A percentile compares a stretch with the other conserved stretches of the same genome.
phyloP scores from a whole-genome alignment of 2,888 invertebrate species.

The Apotomis capreana region DNA sequence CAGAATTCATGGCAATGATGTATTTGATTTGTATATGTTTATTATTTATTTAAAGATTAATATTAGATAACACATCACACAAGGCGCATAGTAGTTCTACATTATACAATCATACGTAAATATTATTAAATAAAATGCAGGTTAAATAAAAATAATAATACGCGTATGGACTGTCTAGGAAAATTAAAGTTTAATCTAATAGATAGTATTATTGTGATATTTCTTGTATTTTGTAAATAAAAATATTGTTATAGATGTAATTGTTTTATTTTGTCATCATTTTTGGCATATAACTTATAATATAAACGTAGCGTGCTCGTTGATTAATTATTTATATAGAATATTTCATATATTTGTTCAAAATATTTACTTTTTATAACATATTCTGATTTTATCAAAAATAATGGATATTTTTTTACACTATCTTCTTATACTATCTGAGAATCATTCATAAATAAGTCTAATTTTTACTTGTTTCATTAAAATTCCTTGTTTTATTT shows the following conservation, averaged over 20 bases:
- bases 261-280: conserved; percentile 36
- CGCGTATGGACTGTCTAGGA: too few species aligned
- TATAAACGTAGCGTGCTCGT: conserved; percentile 7
- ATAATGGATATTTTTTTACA: conserved; percentile 26
- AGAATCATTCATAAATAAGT: not conserved
- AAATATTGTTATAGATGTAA: conserved; percentile 10
- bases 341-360: conserved; percentile 12
- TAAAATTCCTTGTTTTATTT: not conserved
- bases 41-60: too few species aligned
- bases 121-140: too few species aligned
- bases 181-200: not conserved
- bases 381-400: conserved; percentile 21
- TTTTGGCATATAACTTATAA: conserved; percentile 39
- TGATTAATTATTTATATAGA: not conserved
- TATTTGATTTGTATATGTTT: too few species aligned
- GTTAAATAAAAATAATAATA: too few species aligned
- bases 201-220: conserved; percentile 13
- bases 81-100: too few species aligned
- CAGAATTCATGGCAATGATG: too few species aligned
- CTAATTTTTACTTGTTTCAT: not conserved
- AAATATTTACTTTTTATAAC: conserved; percentile 3
- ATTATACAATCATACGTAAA: too few species aligned
- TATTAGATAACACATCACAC: too few species aligned
- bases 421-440: conserved; percentile 3
- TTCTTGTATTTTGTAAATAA: conserved; percentile 18